Conservation (phyloP, 2,113 vertebrate genomes). For the Phrynocephalus versicolor region DNA sequence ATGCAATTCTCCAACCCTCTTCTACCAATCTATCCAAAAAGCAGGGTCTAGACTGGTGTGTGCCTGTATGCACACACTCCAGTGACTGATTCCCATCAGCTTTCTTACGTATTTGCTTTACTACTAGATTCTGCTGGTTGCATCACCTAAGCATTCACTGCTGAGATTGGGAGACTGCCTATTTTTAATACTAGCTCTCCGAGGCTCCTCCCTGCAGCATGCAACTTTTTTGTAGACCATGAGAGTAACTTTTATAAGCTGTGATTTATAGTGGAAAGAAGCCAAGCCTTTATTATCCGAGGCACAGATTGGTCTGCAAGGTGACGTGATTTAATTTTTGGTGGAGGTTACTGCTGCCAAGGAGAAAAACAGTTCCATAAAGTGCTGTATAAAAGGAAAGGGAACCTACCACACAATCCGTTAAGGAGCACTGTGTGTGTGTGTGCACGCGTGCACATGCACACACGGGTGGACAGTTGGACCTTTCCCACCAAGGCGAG, state of each 20-base stretch:
- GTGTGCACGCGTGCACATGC: too few species aligned
- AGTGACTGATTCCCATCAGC: neutral
- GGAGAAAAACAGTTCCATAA: neutral
- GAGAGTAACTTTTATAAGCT: too few species aligned
- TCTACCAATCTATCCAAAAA: neutral
- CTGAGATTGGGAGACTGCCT: too few species aligned
- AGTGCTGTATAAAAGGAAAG: neutral
- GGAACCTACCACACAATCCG: neutral
- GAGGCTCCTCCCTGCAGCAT: too few species aligned
- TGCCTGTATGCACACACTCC: too few species aligned
- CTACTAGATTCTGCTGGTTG: neutral
- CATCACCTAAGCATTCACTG: neutral
- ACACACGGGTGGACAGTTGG: too few species aligned
- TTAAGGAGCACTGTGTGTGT: neutral
- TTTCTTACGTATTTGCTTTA: neutral
- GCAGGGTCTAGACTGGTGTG: neutral
- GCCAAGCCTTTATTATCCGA: neutral
- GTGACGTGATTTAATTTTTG: neutral
- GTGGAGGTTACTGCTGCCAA: too few species aligned
- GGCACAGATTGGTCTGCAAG: neutral
- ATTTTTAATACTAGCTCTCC: too few species aligned
- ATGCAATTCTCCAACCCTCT: neutral
- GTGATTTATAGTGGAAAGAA: neutral
- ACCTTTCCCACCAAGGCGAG: too few species aligned
- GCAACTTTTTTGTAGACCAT: too few species aligned